Conservation (phyloP, 2,113 vertebrate genomes). For the Atlantisia rogersi region DNA sequence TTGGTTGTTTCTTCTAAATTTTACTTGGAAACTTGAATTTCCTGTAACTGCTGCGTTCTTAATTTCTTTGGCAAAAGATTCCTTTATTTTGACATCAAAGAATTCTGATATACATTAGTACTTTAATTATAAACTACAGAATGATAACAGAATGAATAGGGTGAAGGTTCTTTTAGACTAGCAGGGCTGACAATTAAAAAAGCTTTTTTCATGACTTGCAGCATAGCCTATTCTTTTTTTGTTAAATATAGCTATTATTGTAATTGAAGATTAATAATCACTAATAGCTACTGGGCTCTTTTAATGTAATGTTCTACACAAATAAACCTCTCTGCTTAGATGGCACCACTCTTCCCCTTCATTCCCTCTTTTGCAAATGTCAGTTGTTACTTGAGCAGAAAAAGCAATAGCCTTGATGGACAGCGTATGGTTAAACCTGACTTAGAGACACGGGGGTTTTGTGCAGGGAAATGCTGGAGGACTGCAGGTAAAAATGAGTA, state of each 20-base stretch:
- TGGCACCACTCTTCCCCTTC: background rate
- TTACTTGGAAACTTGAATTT: constrained; percentile 13
- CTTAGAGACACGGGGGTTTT: accelerated
- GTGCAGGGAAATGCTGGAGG: background rate
- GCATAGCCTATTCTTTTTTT: background rate
- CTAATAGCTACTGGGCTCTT: constrained; percentile 17
- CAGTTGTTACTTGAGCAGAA: background rate
- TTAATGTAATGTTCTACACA: background rate
- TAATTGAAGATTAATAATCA: constrained; percentile 56
- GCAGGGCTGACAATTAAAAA: constrained; percentile 42
- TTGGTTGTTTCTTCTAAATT: constrained; percentile 18
- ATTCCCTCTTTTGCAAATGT: background rate
- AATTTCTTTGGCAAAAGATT: constrained; percentile 26
- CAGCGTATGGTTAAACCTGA: background rate
- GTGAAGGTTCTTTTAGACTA: background rate
- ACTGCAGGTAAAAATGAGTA: background rate
- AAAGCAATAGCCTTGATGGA: background rate
- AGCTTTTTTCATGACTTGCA: constrained; percentile 13
- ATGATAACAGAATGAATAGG: constrained; percentile 8
- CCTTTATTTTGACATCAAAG: constrained; percentile 63
- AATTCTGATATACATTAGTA: constrained; percentile 19
- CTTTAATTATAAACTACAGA: background rate
- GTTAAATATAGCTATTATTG: constrained; percentile 57
- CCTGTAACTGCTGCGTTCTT: background rate
- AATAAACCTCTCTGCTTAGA: background rate